These are phyloP conservation scores for Cyphomyrmex costatus DNA, from an alignment of 1,140 invertebrate species.

Conservation along the genomic window DNA sequence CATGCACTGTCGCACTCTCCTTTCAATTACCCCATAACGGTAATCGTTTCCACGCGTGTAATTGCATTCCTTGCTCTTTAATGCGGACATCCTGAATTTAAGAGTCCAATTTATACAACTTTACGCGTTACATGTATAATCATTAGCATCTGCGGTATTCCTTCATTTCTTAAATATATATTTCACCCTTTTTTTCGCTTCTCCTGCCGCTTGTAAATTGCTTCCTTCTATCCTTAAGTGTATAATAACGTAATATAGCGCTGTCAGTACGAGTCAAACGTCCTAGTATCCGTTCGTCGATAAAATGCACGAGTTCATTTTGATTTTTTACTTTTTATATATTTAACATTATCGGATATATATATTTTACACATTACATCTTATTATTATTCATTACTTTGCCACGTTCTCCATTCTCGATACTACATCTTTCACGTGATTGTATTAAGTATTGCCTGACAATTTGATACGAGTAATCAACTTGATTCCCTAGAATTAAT, in stretches of 20 bases:
- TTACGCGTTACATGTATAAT: neutral
- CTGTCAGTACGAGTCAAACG: neutral
- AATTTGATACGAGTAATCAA: neutral
- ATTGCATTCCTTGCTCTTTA: conserved; percentile 33
- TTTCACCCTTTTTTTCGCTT: neutral
- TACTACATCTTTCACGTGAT: neutral
- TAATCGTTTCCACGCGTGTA: conserved; percentile 30
- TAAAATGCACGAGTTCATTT: neutral
- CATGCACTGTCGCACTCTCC: conserved; percentile 66
- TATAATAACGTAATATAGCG: neutral
- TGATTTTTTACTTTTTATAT: neutral
- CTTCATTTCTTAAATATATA: conserved; percentile 3
- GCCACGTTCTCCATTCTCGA: neutral
- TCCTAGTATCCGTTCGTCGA: neutral
- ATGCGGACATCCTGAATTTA: conserved; percentile 38
- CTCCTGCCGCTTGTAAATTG: conserved; percentile 22
- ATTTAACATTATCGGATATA: neutral
- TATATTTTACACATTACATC: neutral
- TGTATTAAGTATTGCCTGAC: neutral
- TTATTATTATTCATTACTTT: neutral
- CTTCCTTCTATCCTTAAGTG: conserved; percentile 19
- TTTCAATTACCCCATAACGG: conserved; percentile 52
- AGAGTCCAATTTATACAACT: conserved; percentile 46
- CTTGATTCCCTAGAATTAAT: neutral
- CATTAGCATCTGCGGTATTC: neutral